Percentiles rank a stretch among this genome's conserved stretches.
Evolutionary conservation across 2,888 invertebrate species (phyloP).

Genomic region (Mythimna lalbum): DNA sequence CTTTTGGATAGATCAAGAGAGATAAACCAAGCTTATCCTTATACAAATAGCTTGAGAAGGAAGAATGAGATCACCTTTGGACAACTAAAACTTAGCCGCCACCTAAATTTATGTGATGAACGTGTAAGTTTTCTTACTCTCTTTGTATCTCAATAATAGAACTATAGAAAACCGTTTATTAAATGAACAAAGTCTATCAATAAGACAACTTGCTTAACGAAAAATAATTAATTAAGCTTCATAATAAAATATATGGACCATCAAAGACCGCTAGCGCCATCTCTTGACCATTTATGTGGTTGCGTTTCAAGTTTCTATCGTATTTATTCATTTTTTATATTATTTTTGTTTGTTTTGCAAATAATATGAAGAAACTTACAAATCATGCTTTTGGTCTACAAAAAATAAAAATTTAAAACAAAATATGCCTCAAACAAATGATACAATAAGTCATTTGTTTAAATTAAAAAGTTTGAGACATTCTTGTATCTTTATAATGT

Average conservation of each 20-base stretch:
- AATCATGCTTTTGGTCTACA: neutral
- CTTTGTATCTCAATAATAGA: neutral
- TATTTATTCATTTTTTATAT: constrained; percentile 53
- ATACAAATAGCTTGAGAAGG: neutral
- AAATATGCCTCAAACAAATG: too few relatives aligned
- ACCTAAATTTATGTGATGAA: too few relatives aligned
- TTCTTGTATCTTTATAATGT: too few relatives aligned
- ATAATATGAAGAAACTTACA: neutral
- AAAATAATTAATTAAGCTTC: neutral
- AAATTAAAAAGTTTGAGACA: neutral
- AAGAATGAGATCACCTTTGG: neutral
- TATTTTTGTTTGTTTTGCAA: neutral
- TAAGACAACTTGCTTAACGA: too few relatives aligned
- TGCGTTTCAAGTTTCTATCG: neutral
- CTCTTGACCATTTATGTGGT: constrained; percentile 18
- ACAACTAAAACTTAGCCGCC: neutral
- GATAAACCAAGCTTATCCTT: neutral
- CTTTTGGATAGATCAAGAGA: neutral
- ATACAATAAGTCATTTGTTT: too few relatives aligned
- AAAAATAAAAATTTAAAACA: too few relatives aligned
- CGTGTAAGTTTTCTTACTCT: neutral
- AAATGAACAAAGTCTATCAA: too few relatives aligned
- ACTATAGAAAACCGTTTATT: too few relatives aligned
- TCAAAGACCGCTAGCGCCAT: constrained; percentile 26
- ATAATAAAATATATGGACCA: neutral